These are phyloP conservation scores for Trilocha varians DNA, from an alignment of 2,888 invertebrate genomes.

Conservation along the genomic window DNA sequence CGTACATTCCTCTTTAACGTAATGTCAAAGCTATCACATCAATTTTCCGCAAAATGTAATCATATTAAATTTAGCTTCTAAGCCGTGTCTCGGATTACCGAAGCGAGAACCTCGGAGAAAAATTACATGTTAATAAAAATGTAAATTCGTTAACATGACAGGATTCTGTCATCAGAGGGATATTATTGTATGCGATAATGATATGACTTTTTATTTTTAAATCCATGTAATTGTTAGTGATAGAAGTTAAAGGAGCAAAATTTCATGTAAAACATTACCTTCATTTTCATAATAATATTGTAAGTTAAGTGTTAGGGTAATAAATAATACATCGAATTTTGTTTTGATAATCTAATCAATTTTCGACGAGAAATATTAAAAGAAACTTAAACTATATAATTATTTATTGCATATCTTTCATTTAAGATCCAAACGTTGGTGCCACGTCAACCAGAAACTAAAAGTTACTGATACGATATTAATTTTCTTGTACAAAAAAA, in stretches of 20 bases:
- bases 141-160: background rate
- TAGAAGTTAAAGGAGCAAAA: no score
- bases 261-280: no score
- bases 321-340: no score
- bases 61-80: conserved; percentile 44
- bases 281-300: no score
- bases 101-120: conserved; percentile 10
- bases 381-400: no score
- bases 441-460: background rate
- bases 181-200: background rate
- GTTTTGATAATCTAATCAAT: no score
- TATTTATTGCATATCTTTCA: no score
- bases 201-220: background rate
- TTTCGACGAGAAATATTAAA: no score
- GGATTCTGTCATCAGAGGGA: background rate
- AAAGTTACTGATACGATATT: background rate
- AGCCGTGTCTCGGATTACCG: conserved; percentile 24
- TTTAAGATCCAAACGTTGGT: no score
- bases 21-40: conserved; percentile 31
- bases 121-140: background rate
- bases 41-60: conserved; percentile 30
- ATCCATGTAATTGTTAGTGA: no score
- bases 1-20: conserved; percentile 21
- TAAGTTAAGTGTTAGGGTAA: no score
- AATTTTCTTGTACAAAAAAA: conserved; percentile 2